phyloP scores from a whole-genome alignment of 2,888 invertebrate species.

The Pristionchus exspectatus region DNA sequence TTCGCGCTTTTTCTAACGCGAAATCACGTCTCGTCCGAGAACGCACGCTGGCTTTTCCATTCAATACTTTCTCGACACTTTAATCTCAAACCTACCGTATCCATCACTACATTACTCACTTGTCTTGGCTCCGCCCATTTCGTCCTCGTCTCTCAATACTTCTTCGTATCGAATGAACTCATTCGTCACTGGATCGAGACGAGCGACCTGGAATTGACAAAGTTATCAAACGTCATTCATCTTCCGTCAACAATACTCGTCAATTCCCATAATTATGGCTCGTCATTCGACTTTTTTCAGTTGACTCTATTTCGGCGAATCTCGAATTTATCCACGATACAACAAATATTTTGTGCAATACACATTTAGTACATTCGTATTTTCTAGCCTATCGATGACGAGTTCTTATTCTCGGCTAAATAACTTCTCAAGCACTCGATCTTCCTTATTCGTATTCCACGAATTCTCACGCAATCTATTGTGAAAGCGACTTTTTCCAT shows the following conservation, averaged over 20 bases:
- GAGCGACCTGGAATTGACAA: not conserved
- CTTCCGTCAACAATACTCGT: no score
- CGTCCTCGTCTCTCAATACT: constrained; percentile 35
- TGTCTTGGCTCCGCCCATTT: constrained; percentile 50
- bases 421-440: not conserved
- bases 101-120: constrained; percentile 3
- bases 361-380: not conserved
- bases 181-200: constrained; percentile 14
- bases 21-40: no score
- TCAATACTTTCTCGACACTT: no score
- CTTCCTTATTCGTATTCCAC: not conserved
- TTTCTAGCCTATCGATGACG: not conserved
- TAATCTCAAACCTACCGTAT: no score
- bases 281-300: not conserved
- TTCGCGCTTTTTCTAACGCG: not conserved
- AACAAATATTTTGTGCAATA: not conserved
- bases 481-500: not conserved
- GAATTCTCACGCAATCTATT: no score
- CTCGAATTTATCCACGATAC: not conserved
- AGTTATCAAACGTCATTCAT: no score
- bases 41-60: not conserved
- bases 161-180: constrained; percentile 36
- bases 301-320: not conserved
- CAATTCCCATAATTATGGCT: no score
- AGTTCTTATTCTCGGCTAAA: not conserved